These are phyloP conservation scores for Sisyra terminalis DNA, from an alignment of 2,888 invertebrate genomes.

Conservation along the genomic window DNA sequence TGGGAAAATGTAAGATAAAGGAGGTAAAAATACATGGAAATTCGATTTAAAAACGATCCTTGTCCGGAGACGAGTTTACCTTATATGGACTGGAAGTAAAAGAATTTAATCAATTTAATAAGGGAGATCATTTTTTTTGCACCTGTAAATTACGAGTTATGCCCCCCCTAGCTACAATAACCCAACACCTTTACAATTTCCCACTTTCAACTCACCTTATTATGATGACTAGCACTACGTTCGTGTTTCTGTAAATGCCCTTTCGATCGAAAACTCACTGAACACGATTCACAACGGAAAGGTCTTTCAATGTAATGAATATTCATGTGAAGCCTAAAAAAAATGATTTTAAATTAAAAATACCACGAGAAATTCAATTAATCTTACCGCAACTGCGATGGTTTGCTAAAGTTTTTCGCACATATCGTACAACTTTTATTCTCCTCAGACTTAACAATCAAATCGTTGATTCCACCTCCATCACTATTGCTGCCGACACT, in stretches of 20 bases:
- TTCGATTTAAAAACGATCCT: no score
- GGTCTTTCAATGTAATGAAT: constrained; percentile 91
- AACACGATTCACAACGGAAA: constrained; percentile 81
- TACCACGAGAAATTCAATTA: neutral
- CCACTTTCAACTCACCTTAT: constrained; percentile 45
- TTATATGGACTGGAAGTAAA: no score
- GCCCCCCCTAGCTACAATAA: no score
- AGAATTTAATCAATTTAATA: no score
- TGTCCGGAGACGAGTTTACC: no score
- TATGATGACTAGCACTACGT: constrained; percentile 79
- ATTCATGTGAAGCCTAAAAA: constrained; percentile 62
- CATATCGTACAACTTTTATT: constrained; percentile 46
- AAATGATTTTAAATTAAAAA: neutral
- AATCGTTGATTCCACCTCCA: constrained; percentile 17
- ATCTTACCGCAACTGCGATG: constrained; percentile 57
- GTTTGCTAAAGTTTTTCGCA: constrained; percentile 81
- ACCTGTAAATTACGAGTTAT: no score
- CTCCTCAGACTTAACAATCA: constrained; percentile 27
- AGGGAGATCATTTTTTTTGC: no score
- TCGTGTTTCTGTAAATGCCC: constrained; percentile 90
- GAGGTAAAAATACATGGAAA: no score
- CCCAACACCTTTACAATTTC: neutral
- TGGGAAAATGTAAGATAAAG: no score
- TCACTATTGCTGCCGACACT: constrained; percentile 9
- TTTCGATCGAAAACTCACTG: constrained; percentile 76